Evolutionary conservation across 2,113 vertebrate genomes (phyloP), one percentile per base, ranked within the genome.

Genomic region (Pseudorasbora parva): DNA sequence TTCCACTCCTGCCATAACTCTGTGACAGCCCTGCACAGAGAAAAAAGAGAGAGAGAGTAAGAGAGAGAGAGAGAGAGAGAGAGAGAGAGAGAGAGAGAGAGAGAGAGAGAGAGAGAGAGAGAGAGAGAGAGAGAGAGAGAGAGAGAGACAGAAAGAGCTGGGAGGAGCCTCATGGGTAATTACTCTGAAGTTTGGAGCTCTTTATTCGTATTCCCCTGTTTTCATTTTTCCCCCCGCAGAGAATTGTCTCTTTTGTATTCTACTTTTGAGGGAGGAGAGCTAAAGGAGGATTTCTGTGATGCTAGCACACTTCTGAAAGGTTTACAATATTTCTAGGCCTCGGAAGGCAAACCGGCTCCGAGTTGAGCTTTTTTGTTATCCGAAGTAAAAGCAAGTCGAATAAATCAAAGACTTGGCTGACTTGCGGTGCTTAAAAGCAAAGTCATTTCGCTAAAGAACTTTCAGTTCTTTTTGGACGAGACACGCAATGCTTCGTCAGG

Each of bases 1-100:
- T 92, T 93, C 90, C 91, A 88, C 75, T 79, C 85, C 89, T 90
- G 41, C 89, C 83, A 69, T 89, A 89, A 92, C 90, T 86, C 84
- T 87, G 86, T 86, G 89, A 91, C 90, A 88, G 91, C 87, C 87
- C 78, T 54, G 45, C 45, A 21, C 23, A 54, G 78, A 78, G 57
- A 43, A 5, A n/a, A n/a, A n/a, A n/a, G n/a, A n/a, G n/a, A n/a
- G n/a, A n/a, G n/a, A n/a, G n/a, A n/a, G n/a, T n/a, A n/a, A 72
- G 27, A 64, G 27, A 27, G 37, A n/a, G 66, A 45, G 78, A 78
- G 76, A 43, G 19, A 41, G 69, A 14, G 10, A 73, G 30, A 64
- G 30, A 17, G 10, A 23, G 66, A 23, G 1, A 73, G 71, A 73
- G 77, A n/a, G n/a, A n/a, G n/a, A n/a, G n/a, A n/a, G n/a, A n/a